Evolutionary conservation across 2,888 invertebrate genomes (phyloP).

Genomic region (Dryobotodes eremita): DNA sequence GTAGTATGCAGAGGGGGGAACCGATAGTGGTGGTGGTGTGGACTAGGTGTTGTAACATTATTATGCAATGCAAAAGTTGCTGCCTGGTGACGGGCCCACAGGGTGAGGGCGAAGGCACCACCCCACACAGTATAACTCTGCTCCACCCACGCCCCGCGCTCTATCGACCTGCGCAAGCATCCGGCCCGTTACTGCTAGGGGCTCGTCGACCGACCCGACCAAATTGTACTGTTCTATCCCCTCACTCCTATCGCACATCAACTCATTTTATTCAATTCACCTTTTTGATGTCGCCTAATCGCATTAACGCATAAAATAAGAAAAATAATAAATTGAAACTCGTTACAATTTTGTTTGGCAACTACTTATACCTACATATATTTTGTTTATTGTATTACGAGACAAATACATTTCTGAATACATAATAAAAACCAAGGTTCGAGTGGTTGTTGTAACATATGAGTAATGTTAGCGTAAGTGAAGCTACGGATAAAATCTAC

Average conservation of each 20-base stretch:
- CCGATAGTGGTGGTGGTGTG: slow-evolving; percentile 48
- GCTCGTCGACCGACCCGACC: slow-evolving; percentile 77
- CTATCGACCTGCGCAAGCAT: slow-evolving; percentile 89
- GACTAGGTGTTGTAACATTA: slow-evolving; percentile 79
- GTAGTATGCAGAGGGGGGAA: slow-evolving; percentile 38
- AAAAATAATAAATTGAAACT: background rate
- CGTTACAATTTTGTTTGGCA: background rate
- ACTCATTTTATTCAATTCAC: slow-evolving; percentile 74
- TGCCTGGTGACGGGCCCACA: slow-evolving; percentile 74
- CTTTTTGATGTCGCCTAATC: slow-evolving; percentile 41
- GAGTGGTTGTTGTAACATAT: background rate
- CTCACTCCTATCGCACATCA: slow-evolving; percentile 64
- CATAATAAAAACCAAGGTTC: slow-evolving; percentile 9
- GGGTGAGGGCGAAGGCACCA: slow-evolving; percentile 89
- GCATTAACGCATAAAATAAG: slow-evolving; percentile 22
- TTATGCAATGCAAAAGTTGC: slow-evolving; percentile 84
- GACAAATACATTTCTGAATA: background rate
- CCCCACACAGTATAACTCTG: slow-evolving; percentile 83
- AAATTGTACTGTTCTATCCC: slow-evolving; percentile 76
- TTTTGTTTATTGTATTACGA: slow-evolving; percentile 17
- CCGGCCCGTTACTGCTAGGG: slow-evolving; percentile 76
- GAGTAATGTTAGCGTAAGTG: background rate
- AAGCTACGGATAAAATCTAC: background rate
- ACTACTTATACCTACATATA: slow-evolving; percentile 1
- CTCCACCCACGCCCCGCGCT: slow-evolving; percentile 86